phyloP scores from a whole-genome alignment of 2,797 vertebrate genomes.

The Poeciliopsis infans region DNA sequence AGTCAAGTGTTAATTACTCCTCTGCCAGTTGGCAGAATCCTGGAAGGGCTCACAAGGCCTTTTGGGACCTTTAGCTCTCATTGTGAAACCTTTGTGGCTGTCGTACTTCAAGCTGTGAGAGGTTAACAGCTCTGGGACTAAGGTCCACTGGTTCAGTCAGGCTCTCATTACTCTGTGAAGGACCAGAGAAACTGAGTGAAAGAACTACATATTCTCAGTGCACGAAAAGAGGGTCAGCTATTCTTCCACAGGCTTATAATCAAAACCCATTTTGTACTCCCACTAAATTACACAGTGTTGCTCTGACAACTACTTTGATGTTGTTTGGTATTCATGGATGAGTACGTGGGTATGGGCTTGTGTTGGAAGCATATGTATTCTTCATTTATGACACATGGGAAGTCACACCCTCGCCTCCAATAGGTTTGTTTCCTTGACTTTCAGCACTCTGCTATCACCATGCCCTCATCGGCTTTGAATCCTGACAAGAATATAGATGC shows the following conservation, averaged over 20 bases:
- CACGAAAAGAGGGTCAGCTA: constrained; percentile 54
- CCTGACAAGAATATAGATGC: constrained; percentile 42
- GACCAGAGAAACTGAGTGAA: constrained; percentile 45
- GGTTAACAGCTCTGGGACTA: constrained; percentile 54
- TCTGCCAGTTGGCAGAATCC: constrained; percentile 34
- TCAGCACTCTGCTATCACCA: constrained; percentile 19
- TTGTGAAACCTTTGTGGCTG: constrained; percentile 56
- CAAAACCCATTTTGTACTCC: constrained; percentile 59
- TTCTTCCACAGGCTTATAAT: constrained; percentile 58
- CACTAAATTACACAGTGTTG: constrained; percentile 52
- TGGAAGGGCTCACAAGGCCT: constrained; percentile 47
- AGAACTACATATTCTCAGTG: constrained; percentile 40
- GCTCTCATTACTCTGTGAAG: constrained; percentile 64
- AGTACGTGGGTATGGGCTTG: neutral
- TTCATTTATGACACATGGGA: constrained; percentile 11
- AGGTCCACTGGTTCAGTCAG: constrained; percentile 55
- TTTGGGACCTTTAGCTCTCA: constrained; percentile 51
- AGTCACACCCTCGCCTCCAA: neutral
- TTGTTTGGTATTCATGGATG: constrained; percentile 30
- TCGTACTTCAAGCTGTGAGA: constrained; percentile 57
- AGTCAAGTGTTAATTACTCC: constrained; percentile 35
- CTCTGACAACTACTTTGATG: constrained; percentile 33
- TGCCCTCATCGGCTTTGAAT: constrained; percentile 32
- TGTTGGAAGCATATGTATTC: constrained; percentile 2
- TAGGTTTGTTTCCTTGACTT: constrained; percentile 49